Conservation (phyloP, 2,113 vertebrate species). For the Pipa parva region DNA sequence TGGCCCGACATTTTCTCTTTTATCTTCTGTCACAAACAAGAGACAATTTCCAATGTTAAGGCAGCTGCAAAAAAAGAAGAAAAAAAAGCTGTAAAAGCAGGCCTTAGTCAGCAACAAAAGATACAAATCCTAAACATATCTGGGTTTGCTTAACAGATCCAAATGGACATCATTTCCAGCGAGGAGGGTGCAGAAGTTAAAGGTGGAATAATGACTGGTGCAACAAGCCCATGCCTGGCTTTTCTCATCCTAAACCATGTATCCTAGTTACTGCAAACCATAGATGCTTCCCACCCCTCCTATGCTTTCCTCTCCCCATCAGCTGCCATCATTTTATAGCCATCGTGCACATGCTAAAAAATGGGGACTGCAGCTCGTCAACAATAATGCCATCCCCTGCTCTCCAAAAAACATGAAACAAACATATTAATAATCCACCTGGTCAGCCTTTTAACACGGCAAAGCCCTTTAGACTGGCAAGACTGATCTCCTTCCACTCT, state of each 20-base stretch:
- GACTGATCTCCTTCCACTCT: constrained; percentile 9
- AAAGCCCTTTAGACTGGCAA: constrained; percentile 16
- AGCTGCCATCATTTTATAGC: neutral
- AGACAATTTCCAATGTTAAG: constrained; percentile 43
- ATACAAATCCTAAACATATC: constrained; percentile 49
- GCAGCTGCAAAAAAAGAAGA: too few relatives aligned
- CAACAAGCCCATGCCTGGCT: neutral
- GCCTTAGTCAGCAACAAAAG: neutral
- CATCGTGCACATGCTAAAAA: neutral
- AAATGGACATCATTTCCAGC: neutral
- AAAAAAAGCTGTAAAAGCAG: neutral
- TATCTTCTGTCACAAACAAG: constrained; percentile 44
- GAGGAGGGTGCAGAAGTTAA: neutral
- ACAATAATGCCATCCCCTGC: neutral
- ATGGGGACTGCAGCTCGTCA: neutral
- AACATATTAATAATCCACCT: constrained; percentile 10
- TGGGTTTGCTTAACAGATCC: neutral
- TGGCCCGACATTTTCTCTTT: constrained; percentile 94
- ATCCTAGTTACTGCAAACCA: neutral
- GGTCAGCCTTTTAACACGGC: neutral
- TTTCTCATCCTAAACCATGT: neutral
- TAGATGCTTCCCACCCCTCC: neutral
- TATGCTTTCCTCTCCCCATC: neutral
- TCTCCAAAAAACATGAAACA: neutral
- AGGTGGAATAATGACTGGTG: neutral